phyloP scores from a whole-genome alignment of 2,797 vertebrate genomes.

The Trachops cirrhosus region DNA sequence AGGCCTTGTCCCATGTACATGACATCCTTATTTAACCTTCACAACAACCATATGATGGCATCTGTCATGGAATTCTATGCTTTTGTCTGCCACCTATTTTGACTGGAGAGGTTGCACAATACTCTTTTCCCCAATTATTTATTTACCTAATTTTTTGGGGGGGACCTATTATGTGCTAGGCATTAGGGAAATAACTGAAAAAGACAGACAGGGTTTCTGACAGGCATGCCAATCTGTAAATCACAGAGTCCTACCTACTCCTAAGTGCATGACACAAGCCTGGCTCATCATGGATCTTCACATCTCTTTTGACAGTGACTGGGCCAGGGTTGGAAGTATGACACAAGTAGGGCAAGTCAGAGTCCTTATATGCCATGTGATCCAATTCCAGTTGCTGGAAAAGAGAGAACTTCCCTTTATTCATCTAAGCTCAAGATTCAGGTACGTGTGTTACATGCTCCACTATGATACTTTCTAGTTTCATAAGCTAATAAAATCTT shows the following conservation, averaged over 20 bases:
- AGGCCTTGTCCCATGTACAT: background rate
- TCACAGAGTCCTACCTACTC: background rate
- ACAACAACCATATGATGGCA: background rate
- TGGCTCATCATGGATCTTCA: background rate
- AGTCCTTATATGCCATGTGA: background rate
- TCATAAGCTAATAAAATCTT: background rate
- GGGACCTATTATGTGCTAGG: background rate
- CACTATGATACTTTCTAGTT: background rate
- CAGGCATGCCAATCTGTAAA: background rate
- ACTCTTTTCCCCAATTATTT: background rate
- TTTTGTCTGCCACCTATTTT: background rate
- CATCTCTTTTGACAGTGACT: background rate
- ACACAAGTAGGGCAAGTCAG: background rate
- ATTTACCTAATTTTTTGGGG: background rate
- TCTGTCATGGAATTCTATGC: background rate
- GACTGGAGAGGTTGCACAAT: background rate
- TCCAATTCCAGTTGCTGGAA: background rate
- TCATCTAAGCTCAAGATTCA: background rate
- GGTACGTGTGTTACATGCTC: background rate
- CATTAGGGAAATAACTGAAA: background rate
- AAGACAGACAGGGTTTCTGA: slow-evolving; percentile 7
- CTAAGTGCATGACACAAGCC: background rate
- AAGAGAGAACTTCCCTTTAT: background rate
- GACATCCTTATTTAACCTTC: slow-evolving; percentile 5
- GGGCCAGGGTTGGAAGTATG: background rate